Evolutionary conservation across 1,140 invertebrate species (phyloP).

Genomic region (Aphelenchoides avenae): DNA sequence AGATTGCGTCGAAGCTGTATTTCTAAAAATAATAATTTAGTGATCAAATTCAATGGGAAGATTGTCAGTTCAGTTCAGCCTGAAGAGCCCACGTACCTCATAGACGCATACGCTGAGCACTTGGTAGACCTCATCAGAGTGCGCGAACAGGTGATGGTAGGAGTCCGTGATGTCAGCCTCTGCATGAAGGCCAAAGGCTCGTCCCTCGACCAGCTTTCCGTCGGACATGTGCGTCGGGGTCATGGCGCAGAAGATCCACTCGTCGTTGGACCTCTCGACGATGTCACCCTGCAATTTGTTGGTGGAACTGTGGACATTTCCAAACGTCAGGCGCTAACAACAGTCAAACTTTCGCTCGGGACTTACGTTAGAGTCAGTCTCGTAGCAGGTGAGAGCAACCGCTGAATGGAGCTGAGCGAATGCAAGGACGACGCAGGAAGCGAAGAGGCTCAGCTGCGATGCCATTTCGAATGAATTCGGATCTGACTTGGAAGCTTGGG

Average conservation of each 20-base stretch:
- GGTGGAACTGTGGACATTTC: not conserved
- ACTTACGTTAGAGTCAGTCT: slow-evolving; percentile 7
- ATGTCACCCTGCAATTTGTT: slow-evolving; percentile 9
- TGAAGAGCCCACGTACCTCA: not conserved
- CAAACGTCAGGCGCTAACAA: not conserved
- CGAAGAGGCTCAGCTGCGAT: no score
- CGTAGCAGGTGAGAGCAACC: slow-evolving; percentile 9
- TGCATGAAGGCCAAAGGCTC: slow-evolving; percentile 1
- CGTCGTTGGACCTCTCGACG: slow-evolving; percentile 8
- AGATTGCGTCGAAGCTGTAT: slow-evolving; percentile 12
- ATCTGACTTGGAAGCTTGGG: no score
- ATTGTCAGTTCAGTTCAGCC: not conserved
- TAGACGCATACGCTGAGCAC: slow-evolving; percentile 1
- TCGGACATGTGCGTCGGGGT: slow-evolving; percentile 3
- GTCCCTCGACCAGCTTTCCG: slow-evolving; percentile 10
- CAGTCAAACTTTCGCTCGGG: not conserved
- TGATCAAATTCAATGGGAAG: not conserved
- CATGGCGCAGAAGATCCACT: slow-evolving; percentile 3
- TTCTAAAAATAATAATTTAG: slow-evolving; percentile 9
- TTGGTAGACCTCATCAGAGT: slow-evolving; percentile 1
- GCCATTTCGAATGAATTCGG: no score
- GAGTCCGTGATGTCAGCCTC: not conserved
- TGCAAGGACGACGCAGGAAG: no score
- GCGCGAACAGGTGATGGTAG: slow-evolving; percentile 1
- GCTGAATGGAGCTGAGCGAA: no score